Evolutionary conservation across 2,113 vertebrate species (phyloP), one percentile per base, ranked within the genome.

Genomic region (Cariama cristata): DNA sequence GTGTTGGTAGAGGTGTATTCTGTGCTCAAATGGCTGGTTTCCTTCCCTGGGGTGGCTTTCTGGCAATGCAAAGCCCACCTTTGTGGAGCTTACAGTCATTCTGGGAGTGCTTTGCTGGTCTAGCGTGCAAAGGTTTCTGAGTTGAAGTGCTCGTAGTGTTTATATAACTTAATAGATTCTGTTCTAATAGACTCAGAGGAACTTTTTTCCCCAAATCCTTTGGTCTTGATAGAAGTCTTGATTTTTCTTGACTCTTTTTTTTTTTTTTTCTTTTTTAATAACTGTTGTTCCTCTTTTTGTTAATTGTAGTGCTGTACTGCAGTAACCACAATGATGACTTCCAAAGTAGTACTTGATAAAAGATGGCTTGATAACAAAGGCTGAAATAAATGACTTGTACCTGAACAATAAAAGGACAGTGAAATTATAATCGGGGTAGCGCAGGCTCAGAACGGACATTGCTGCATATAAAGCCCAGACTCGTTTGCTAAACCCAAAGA

Each of bases 31-130:
- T 69, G 89, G 27, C 76, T 94, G 32, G 3, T 86, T 79, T 88
- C 35, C 14, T 53, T 93, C 95, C 68, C 72, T 69, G 20, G 60
- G 50, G 87, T 84, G 58, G 42, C 55, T 49, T 91, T 84, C 71
- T 91, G 64, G 47, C 73, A 62, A 49, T 42, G 63, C 24, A 74
- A 42, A 96, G 53, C 32, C 30, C 56, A 53, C 84, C 83, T 89
- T 71, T 55, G 33, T 84, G 73, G 47, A 50, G 45, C 32, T 93
- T 81, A 86, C 27, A 35, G 53, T 77, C 59, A 6, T 74, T 86
- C 52, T 89, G 92, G 87, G 94, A 69, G 81, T 90, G 60, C 56
- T 95, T 93, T 79, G 69, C 73, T 94, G 60, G 42, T 67, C 32
- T 79, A 15, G n/a, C 20, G 42, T 27, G 56, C 14, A 14, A 20